These are phyloP conservation scores for Scleropages formosus DNA, from an alignment of 2,797 vertebrate genomes.

Conservation along the genomic window DNA sequence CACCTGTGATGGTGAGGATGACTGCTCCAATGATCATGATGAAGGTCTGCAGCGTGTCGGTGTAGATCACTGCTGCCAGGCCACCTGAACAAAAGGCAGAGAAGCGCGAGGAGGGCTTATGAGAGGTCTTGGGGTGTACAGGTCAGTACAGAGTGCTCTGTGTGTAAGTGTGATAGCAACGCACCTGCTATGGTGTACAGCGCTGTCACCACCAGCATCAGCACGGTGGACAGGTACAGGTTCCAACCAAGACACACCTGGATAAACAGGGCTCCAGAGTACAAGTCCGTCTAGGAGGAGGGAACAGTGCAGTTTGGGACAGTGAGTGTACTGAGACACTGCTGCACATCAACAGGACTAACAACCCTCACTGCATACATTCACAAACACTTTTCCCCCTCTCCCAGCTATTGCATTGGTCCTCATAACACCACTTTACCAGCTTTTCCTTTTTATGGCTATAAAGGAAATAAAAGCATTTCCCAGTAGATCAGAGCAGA, in stretches of 20 bases:
- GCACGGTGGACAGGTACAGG: slow-evolving; percentile 82
- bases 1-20: slow-evolving; percentile 81
- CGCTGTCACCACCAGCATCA: slow-evolving; percentile 81
- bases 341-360: neutral
- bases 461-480: too few species aligned
- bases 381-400: too few species aligned
- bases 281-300: slow-evolving; percentile 80
- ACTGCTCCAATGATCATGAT: slow-evolving; percentile 85
- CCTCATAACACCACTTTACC: too few species aligned
- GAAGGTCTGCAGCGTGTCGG: slow-evolving; percentile 82
- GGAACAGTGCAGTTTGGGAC: neutral
- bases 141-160: slow-evolving; percentile 1
- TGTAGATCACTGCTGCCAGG: slow-evolving; percentile 87
- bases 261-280: slow-evolving; percentile 84
- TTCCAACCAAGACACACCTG: slow-evolving; percentile 93
- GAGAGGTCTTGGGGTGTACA: neutral
- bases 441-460: too few species aligned
- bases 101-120: neutral
- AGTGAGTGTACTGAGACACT: neutral
- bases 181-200: slow-evolving; percentile 86
- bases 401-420: too few species aligned
- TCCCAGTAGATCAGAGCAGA: too few species aligned
- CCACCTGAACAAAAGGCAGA: slow-evolving; percentile 69
- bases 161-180: slow-evolving; percentile 7
- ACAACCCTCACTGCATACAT: too few species aligned